Base-by-base conservation (phyloP, 2,797 vertebrate species). In the Enteromius afrohamiltoni region DNA sequence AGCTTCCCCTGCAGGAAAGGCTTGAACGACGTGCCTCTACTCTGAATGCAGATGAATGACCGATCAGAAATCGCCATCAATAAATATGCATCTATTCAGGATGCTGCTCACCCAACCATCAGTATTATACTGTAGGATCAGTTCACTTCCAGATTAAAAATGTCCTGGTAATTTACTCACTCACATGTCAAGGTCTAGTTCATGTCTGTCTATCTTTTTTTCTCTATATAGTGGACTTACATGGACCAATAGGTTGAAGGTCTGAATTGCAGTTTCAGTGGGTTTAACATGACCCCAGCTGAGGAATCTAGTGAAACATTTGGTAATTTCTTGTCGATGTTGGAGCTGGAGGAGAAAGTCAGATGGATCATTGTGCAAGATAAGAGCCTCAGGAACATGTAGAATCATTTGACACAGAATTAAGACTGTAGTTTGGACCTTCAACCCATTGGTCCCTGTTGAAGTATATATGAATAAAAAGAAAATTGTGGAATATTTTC, bases 31-130 rank as follows among this genome's bases (percentile, higher is more conserved):
- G 2, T 60, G 21, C 31, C 21, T 34, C 31, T 40, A 40, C 21
- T 51, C 7, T n/a, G 23, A 40, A 49, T 64, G 9, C 26, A 16
- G 76, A 16, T 34, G 17, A 78, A 4, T 49, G 31, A 79, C 65
- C 21, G 3, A 79, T 79, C 77, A 40, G 31, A 68, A 68, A 19
- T 60, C 53, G 37, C 31, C 31, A 75, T 75, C 51, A 55, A 31
- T 55, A 34, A 37, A 26, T 2, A 60, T 60, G 53, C 37, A 78
- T 21, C 60, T 78, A 64, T 31, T 77, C 37, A 34, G 76, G 60
- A 49, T 78, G 40, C 26, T 49, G 42, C 42, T 49, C 42, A 14
- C 17, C 42, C 11, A 49, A 29, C 13, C 10, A 60, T 60, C 74
- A 23, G n/a, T 42, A 42, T 60, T 13, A 60, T 6, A 42, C 40